phyloP scores from a whole-genome alignment of 2,113 vertebrate species.

The Tachuris rubrigastra region DNA sequence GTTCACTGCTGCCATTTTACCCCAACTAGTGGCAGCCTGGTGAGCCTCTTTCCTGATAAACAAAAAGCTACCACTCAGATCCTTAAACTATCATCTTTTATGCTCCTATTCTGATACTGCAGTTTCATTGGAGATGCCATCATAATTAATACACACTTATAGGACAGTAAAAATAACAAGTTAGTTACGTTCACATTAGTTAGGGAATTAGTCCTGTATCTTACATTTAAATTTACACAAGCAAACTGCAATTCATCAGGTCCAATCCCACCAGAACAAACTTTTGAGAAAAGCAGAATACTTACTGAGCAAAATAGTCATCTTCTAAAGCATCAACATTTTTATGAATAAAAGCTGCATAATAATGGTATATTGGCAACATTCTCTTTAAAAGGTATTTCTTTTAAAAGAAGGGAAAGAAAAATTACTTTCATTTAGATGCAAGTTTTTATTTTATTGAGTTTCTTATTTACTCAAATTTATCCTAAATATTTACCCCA shows the following conservation, averaged over 20 bases:
- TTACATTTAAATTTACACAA: neutral
- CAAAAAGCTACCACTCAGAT: neutral
- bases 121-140: neutral
- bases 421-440: constrained; percentile 31
- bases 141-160: neutral
- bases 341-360: constrained; percentile 69
- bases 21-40: neutral
- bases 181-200: neutral
- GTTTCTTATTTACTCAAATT: neutral
- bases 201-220: neutral
- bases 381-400: constrained; percentile 80
- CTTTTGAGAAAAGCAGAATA: neutral
- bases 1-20: neutral
- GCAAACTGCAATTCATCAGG: neutral
- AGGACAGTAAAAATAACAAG: neutral
- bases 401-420: constrained; percentile 70
- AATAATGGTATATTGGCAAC: constrained; percentile 72
- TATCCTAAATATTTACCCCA: neutral
- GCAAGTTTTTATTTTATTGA: neutral
- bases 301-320: constrained; percentile 74
- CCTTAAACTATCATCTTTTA: neutral
- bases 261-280: neutral
- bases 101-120: neutral
- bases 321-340: constrained; percentile 56
- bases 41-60: neutral